phyloP scores from a whole-genome alignment of 2,797 vertebrate species.

The Tauraco hartlaubi region DNA sequence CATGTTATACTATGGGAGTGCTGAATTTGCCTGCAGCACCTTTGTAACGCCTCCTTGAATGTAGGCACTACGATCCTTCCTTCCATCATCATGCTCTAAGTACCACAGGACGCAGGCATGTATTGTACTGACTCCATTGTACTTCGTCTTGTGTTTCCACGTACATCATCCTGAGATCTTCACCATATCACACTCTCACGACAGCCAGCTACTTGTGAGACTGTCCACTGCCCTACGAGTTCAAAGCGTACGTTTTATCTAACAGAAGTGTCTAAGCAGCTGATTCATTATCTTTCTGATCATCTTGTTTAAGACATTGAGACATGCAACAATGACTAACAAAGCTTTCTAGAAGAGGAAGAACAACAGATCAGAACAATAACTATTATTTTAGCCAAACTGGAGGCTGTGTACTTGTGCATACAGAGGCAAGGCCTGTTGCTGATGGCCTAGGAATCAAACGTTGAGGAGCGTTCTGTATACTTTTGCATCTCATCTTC shows the following conservation, averaged over 20 bases:
- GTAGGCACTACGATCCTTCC: neutral
- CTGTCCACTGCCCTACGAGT: neutral
- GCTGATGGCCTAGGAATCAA: neutral
- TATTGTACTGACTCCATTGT: neutral
- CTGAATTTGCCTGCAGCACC: neutral
- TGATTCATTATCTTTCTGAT: neutral
- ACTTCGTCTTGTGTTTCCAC: neutral
- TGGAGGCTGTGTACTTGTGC: neutral
- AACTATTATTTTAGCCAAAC: neutral
- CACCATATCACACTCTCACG: too few species aligned
- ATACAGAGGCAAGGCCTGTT: neutral
- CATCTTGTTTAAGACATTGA: neutral
- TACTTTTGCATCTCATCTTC: neutral
- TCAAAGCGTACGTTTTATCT: neutral
- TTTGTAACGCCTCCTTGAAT: neutral
- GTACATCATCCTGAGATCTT: neutral
- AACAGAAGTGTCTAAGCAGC: neutral
- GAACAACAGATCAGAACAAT: neutral
- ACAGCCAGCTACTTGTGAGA: neutral
- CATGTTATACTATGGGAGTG: neutral
- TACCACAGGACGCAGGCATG: fast-evolving
- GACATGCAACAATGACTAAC: neutral
- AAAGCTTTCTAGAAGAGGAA: neutral
- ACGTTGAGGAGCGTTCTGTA: neutral
- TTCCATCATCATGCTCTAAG: neutral